Conservation (phyloP, 2,888 invertebrate genomes). For the Monoplex corrugatus region DNA sequence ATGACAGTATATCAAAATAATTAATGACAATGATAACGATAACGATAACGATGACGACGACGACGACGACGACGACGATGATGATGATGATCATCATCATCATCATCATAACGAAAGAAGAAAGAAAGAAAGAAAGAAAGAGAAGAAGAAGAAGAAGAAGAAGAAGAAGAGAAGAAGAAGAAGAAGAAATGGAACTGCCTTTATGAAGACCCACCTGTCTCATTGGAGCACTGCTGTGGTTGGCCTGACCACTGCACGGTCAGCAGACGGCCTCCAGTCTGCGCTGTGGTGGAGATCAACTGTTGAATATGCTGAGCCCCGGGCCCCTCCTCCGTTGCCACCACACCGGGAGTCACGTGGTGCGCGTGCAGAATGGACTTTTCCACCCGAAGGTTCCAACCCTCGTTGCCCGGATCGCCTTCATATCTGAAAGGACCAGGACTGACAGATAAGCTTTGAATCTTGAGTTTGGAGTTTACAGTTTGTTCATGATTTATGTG, state of each 20-base stretch:
- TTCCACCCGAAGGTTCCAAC: constrained; percentile 32
- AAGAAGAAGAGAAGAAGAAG: too few species aligned
- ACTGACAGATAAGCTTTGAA: too few species aligned
- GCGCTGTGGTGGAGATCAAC: constrained; percentile 42
- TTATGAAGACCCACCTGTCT: constrained; percentile 33
- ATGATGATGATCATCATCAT: neutral
- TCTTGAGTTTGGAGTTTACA: too few species aligned
- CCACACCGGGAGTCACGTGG: constrained; percentile 40
- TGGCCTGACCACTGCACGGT: constrained; percentile 47
- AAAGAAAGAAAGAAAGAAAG: too few species aligned
- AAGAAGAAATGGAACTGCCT: neutral
- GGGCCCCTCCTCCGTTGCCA: constrained; percentile 39
- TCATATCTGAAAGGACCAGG: constrained; percentile 38
- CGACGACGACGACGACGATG: neutral
- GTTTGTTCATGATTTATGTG: too few species aligned
- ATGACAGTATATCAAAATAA: too few species aligned
- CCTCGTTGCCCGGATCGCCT: constrained; percentile 45
- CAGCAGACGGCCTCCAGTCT: constrained; percentile 43
- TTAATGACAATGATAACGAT: too few species aligned
- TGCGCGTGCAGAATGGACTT: constrained; percentile 41
- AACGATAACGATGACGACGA: constrained; percentile 1
- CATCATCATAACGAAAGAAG: too few species aligned
- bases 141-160: too few species aligned
- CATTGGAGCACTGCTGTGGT: neutral
- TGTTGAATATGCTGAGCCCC: constrained; percentile 45